Evolutionary conservation across 2,113 vertebrate species (phyloP).

Genomic region (Fulmarus glacialis): DNA sequence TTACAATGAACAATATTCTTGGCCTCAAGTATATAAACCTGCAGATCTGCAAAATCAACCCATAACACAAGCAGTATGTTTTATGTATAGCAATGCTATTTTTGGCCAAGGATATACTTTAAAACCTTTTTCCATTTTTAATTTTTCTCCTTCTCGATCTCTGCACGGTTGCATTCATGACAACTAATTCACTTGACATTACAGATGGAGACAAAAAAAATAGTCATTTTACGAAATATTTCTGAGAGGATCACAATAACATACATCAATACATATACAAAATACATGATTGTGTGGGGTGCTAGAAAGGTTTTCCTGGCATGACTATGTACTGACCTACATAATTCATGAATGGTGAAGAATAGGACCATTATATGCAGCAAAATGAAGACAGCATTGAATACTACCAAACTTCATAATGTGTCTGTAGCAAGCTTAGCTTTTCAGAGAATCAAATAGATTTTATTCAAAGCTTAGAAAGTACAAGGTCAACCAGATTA

Average conservation of each 20-base stretch:
- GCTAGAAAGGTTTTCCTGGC: constrained; percentile 49
- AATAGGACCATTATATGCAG: constrained; percentile 29
- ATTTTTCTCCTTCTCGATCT: neutral
- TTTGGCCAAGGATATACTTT: neutral
- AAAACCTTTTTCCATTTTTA: neutral
- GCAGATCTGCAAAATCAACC: neutral
- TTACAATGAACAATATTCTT: neutral
- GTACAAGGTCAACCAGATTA: constrained; percentile 23
- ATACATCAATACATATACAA: neutral
- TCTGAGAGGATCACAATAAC: neutral
- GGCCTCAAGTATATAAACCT: neutral
- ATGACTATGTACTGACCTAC: constrained; percentile 3
- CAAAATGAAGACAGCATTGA: constrained; percentile 25
- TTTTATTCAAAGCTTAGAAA: constrained; percentile 39
- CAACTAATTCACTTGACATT: neutral
- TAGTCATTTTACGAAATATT: neutral
- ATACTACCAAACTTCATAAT: constrained; percentile 23
- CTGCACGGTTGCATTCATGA: neutral
- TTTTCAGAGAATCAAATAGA: neutral
- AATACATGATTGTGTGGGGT: constrained; percentile 6
- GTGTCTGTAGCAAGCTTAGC: neutral
- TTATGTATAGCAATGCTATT: neutral
- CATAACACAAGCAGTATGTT: neutral
- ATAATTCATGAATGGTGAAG: constrained; percentile 54
- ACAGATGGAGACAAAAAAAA: neutral